Conservation (phyloP, 2,888 invertebrate species). For the Rotaria socialis region DNA sequence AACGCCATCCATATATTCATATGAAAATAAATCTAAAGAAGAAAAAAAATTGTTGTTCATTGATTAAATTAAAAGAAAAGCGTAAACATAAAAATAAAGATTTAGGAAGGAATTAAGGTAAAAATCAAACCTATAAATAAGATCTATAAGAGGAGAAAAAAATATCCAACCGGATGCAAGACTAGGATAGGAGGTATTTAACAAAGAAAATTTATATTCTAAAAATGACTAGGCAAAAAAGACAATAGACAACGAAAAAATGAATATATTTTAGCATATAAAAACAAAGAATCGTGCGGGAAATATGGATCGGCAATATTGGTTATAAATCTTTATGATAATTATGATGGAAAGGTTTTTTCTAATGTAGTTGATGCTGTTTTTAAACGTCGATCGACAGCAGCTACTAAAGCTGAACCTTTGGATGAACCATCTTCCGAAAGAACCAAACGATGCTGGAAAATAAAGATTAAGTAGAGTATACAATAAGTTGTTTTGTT, state of each 20-base stretch:
- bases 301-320: too few relatives aligned
- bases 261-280: too few relatives aligned
- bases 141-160: too few relatives aligned
- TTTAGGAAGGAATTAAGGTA: too few relatives aligned
- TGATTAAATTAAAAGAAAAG: too few relatives aligned
- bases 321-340: neutral
- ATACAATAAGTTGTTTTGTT: neutral
- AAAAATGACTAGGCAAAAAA: neutral
- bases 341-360: neutral
- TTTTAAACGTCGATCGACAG: constrained; percentile 37
- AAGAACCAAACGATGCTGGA: constrained; percentile 30
- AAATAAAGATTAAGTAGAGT: neutral
- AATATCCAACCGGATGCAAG: neutral
- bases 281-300: too few relatives aligned
- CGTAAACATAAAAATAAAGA: too few relatives aligned
- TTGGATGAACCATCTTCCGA: constrained; percentile 43
- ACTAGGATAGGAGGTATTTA: neutral
- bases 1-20: constrained; percentile 1
- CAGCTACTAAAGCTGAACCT: constrained; percentile 46
- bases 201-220: neutral
- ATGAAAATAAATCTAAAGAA: neutral
- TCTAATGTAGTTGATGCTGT: neutral
- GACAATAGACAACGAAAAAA: neutral
- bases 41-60: neutral
- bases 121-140: too few relatives aligned